phyloP scores from a whole-genome alignment of 1,140 invertebrate species.

The Euschistus heros region DNA sequence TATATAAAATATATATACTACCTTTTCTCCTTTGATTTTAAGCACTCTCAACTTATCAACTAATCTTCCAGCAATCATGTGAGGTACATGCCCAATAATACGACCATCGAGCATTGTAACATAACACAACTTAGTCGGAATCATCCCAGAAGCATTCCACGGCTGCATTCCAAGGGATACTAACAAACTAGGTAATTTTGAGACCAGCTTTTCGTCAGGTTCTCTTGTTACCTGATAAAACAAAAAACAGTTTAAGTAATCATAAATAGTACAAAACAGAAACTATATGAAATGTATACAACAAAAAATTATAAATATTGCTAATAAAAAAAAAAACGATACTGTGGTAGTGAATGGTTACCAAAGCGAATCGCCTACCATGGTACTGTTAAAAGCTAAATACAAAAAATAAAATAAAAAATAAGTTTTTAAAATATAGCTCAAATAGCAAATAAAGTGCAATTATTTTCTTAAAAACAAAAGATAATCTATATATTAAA shows the following conservation, averaged over 20 bases:
- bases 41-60: constrained; percentile 57
- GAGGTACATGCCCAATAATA: constrained; percentile 66
- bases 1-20: constrained; percentile 28
- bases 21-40: constrained; percentile 58
- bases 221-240: constrained; percentile 31
- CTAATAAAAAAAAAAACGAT: no score
- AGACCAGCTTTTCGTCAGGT: constrained; percentile 28
- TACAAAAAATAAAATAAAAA: no score
- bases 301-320: neutral
- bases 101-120: constrained; percentile 62
- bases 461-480: no score
- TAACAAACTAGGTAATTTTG: constrained; percentile 43
- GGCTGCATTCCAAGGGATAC: constrained; percentile 62
- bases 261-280: neutral
- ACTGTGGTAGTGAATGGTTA: no score
- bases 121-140: constrained; percentile 34
- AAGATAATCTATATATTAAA: no score
- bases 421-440: no score
- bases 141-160: constrained; percentile 37
- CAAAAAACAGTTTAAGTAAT: neutral
- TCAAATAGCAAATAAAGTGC: no score
- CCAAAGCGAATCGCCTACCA: no score
- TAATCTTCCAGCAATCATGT: constrained; percentile 47
- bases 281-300: neutral
- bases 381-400: no score